phyloP scores from a whole-genome alignment of 2,888 invertebrate species.

The Falcaria lacertinaria region DNA sequence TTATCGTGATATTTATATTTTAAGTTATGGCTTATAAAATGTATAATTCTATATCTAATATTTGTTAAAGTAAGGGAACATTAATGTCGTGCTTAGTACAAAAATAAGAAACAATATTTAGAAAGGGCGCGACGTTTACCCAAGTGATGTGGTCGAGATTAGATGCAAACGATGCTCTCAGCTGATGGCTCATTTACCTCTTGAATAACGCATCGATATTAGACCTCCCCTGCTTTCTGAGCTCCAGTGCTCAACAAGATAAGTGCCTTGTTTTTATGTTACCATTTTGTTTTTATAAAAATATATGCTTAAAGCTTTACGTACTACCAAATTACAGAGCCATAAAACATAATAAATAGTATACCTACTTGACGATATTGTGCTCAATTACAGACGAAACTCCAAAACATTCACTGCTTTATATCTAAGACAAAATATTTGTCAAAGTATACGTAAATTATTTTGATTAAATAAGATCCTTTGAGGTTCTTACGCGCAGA shows the following conservation, averaged over 20 bases:
- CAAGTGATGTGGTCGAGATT: conserved; percentile 61
- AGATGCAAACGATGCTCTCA: conserved; percentile 71
- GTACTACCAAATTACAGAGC: no score
- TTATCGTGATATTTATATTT: no score
- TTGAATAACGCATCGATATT: conserved; percentile 70
- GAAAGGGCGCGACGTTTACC: conserved; percentile 43
- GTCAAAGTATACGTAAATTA: neutral
- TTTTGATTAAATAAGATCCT: neutral
- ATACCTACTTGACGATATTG: no score
- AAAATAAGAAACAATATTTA: conserved; percentile 1
- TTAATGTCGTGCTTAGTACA: neutral
- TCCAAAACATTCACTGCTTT: no score
- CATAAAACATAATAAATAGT: no score
- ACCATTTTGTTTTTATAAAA: no score
- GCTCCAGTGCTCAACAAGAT: neutral
- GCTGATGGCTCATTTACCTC: conserved; percentile 74
- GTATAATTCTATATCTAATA: no score
- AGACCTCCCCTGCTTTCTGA: conserved; percentile 35
- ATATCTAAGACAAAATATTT: neutral
- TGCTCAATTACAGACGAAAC: no score
- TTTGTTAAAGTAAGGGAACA: neutral
- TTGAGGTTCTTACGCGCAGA: neutral
- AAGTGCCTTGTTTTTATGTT: no score
- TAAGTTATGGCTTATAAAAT: no score
- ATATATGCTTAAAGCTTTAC: conserved; percentile 4